These are phyloP conservation scores for Candoia aspera DNA, from an alignment of 2,113 vertebrate genomes.

Conservation along the genomic window DNA sequence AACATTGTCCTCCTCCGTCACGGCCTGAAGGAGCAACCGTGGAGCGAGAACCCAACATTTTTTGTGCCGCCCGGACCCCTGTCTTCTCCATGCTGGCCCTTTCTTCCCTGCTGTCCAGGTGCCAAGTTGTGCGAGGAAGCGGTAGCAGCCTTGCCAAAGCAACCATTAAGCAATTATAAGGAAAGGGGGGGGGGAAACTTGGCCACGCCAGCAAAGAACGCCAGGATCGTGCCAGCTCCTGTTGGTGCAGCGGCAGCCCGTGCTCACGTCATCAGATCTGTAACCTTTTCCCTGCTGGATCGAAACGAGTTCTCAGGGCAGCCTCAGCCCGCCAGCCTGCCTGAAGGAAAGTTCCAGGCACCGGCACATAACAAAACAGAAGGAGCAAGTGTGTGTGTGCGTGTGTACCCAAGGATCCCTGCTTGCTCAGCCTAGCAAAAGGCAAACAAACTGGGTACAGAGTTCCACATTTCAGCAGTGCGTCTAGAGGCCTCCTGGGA, in stretches of 20 bases:
- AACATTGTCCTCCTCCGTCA: not conserved
- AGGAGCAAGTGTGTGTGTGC: no score
- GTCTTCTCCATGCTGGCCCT: not conserved
- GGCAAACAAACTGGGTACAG: not conserved
- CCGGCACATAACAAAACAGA: not conserved
- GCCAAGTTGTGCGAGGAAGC: not conserved
- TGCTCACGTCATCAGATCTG: not conserved
- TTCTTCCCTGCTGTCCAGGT: not conserved
- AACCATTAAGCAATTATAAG: not conserved
- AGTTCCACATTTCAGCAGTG: not conserved
- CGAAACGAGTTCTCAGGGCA: not conserved
- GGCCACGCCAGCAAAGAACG: not conserved
- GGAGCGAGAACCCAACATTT: not conserved
- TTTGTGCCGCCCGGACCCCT: no score
- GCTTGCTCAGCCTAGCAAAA: not conserved
- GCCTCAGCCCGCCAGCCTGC: not conserved
- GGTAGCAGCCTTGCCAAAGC: not conserved
- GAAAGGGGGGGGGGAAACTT: not conserved
- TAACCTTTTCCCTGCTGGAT: not conserved
- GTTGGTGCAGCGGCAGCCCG: not conserved
- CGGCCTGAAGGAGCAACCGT: not conserved
- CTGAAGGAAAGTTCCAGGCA: not conserved
- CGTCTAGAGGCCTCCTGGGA: not conserved
- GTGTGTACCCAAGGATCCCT: not conserved
- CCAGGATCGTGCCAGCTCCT: not conserved